Base-by-base conservation (phyloP, 2,797 vertebrate genomes). In the Sternotherus odoratus region DNA sequence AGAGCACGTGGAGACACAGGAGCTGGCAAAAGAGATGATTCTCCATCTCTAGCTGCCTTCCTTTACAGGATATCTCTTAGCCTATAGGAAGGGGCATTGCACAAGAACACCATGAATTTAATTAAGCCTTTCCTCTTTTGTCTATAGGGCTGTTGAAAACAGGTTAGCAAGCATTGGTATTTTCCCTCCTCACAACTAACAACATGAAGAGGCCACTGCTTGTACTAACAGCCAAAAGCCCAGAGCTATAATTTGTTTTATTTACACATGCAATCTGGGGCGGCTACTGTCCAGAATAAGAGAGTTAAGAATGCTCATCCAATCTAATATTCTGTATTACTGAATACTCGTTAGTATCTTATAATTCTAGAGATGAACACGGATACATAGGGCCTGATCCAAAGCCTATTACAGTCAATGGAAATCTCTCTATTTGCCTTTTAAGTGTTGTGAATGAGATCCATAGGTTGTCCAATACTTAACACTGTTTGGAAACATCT, bases 191-290 rank as follows among this genome's bases (percentile, higher is more conserved):
- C 43, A 69, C 46, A 43, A 13, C 69, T 91, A 96, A 91, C 7
- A 92, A 39, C 63, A 23, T 23, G 24, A 87, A 66, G 24, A 84
- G 28, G 57, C 66, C 30, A 36, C 4, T 26, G 0, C 79, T 50
- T 36, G 9, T 46, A 91, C 86, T 39, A 88, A 89, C 49, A 75
- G 43, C 56, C 83, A 51, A 89, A 95, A 90, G 89, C 79, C 57
- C 82, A 89, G 79, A 81, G 15, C 6, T 88, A 19, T 83, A 10
- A 19, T 91, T 95, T 89, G 28, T 94, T 95, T 95, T 87, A 86
- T 85, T 89, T 91, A 13, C 60, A 36, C 26, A 48, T 77, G 66
- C 26, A 92, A 80, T 85, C 50, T 88, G 53, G 86, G 50, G 12
- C 3, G 46, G 26, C 2, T 10, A 39, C 21, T 88, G 87, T 83